Evolutionary conservation across 2,888 invertebrate genomes (phyloP), one percentile per base, ranked within the genome.

Genomic region (Campoletis raptor): DNA sequence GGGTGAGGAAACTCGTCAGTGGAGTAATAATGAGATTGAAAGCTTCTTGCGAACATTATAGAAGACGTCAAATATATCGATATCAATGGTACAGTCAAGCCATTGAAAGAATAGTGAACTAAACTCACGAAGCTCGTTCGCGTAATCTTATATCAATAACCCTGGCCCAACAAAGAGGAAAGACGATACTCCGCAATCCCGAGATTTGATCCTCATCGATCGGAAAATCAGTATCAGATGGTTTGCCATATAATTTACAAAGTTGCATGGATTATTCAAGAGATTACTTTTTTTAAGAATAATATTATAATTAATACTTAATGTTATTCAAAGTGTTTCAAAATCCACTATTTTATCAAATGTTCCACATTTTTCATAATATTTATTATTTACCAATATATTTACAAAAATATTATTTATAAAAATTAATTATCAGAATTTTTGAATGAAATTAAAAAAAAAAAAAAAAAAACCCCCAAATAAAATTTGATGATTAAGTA

Each of bases 61-160:
- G 40, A 40, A 40, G 24, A 15, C 21, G 24, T 61, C 15, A 10
- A 42, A 18, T 76, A 64, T 64, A 76, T 76, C 45, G 40, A 40
- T 45, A 72, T 45, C 64, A 42, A 64, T 61, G 6, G 4, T 36
- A 64, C n/a, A 48, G 72, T 48, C 64, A 54, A 54, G 42, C 18
- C 42, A 79, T 69, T 24, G 48, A 24, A 54, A 78, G 48, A 42
- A 81, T 42, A 52, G 21, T 64, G 45, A 37, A 37, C 21, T 48
- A 64, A 64, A 45, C 54, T 69, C 73, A 48, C 15, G 48, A 66
- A 52, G 70, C 76, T 72, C 69, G 42, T 30, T 61, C 40, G 70
- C 61, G 70, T 85, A 85, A 85, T 80, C 80, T 85, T 70, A 70
- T 76, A 76, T 76, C 70, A 76, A 69, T 81, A 76, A 76, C 70